Evolutionary conservation across 1,140 invertebrate genomes (phyloP).

Genomic region (Penaeus indicus): DNA sequence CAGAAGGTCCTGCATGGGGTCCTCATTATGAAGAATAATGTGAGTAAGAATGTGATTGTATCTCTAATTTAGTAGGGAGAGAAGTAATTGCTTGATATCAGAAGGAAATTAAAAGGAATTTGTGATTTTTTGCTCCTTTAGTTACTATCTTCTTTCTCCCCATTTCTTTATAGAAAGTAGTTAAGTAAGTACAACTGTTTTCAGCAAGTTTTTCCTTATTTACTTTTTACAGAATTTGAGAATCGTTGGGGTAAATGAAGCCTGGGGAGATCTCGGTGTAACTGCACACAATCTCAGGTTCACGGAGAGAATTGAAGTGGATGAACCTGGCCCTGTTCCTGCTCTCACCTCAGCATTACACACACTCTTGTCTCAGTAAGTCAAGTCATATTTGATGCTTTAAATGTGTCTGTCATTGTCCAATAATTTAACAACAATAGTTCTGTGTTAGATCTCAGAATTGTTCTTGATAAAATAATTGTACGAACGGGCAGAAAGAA

Average conservation of each 20-base stretch:
- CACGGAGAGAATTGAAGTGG: constrained; percentile 88
- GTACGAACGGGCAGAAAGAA: too few relatives aligned
- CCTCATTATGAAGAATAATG: constrained; percentile 89
- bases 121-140: constrained; percentile 3
- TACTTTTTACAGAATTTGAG: constrained; percentile 76
- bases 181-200: not conserved
- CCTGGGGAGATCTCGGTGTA: constrained; percentile 90
- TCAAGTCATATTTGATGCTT: constrained; percentile 5
- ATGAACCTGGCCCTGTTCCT: constrained; percentile 82
- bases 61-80: not conserved
- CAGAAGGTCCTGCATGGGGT: constrained; percentile 89
- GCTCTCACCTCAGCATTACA: constrained; percentile 86
- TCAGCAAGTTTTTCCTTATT: constrained; percentile 13
- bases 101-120: too few relatives aligned
- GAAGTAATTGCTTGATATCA: constrained; percentile 5
- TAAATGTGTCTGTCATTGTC: not conserved
- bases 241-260: constrained; percentile 90
- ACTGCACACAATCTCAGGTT: constrained; percentile 85
- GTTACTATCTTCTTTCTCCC: too few relatives aligned
- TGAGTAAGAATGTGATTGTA: constrained; percentile 66
- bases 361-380: constrained; percentile 79
- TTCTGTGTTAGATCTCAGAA: not conserved
- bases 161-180: not conserved
- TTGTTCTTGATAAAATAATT: too few relatives aligned
- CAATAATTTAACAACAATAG: not conserved